Evolutionary conservation across 1,140 invertebrate species (phyloP).

Genomic region (Nomia melanderi): DNA sequence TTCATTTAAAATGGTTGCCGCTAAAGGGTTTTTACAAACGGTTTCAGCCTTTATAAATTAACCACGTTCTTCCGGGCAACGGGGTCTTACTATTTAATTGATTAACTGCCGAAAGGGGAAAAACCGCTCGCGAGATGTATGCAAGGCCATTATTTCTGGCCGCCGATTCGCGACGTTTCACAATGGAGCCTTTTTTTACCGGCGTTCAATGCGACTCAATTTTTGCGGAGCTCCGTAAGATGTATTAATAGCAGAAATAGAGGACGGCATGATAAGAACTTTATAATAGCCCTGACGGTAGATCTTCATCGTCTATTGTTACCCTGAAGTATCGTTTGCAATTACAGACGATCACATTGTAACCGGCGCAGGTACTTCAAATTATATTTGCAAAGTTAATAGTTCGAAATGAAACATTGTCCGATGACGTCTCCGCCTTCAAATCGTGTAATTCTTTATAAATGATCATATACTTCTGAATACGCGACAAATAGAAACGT

Average conservation of each 20-base stretch:
- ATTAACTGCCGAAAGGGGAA: constrained; percentile 14
- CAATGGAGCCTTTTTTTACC: constrained; percentile 37
- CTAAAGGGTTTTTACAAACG: too few relatives aligned
- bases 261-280: constrained; percentile 33
- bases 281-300: constrained; percentile 56
- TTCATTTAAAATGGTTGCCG: too few relatives aligned
- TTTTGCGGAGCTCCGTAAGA: constrained; percentile 29
- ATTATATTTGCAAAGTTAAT: too few relatives aligned
- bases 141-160: constrained; percentile 30
- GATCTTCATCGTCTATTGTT: constrained; percentile 58
- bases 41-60: too few relatives aligned
- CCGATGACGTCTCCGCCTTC: too few relatives aligned
- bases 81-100: constrained; percentile 15
- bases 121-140: constrained; percentile 10
- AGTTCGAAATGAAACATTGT: too few relatives aligned
- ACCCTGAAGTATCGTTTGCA: constrained; percentile 34
- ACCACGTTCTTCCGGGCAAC: neutral
- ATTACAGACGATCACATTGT: neutral
- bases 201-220: constrained; percentile 35
- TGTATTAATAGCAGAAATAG: constrained; percentile 38
- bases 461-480: too few relatives aligned
- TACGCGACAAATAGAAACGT: too few relatives aligned
- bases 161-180: constrained; percentile 43
- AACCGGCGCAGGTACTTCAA: too few relatives aligned
- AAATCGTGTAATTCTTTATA: too few relatives aligned